Evolutionary conservation across 2,797 vertebrate genomes (phyloP).

Genomic region (Sebastiscus tertius): DNA sequence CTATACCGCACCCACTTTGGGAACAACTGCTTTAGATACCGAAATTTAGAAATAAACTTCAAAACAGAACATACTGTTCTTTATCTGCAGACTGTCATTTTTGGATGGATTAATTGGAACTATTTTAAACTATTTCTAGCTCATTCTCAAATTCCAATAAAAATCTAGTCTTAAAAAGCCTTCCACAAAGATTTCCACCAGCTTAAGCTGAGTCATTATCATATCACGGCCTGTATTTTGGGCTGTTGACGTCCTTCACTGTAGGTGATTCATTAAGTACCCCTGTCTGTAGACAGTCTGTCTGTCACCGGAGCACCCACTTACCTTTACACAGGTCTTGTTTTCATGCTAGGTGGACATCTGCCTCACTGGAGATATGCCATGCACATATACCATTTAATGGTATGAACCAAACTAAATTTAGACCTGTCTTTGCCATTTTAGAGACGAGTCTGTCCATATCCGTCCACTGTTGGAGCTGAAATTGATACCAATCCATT

Average conservation of each 20-base stretch:
- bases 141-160: neutral
- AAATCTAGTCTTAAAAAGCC: neutral
- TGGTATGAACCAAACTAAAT: conserved; percentile 46
- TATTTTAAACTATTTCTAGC: neutral
- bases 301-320: conserved; percentile 63
- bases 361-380: conserved; percentile 60
- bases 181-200: neutral
- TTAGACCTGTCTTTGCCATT: conserved; percentile 43
- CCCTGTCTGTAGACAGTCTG: conserved; percentile 42
- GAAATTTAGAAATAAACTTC: neutral
- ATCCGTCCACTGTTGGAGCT: neutral
- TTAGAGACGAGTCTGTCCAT: neutral
- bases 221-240: conserved; percentile 12
- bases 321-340: conserved; percentile 39
- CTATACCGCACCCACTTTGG: neutral
- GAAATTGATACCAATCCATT: conserved; percentile 24
- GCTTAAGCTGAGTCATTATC: conserved; percentile 3
- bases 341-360: conserved; percentile 72
- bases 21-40: neutral
- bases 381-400: conserved; percentile 58
- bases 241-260: conserved; percentile 31
- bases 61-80: neutral
- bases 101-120: neutral
- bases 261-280: conserved; percentile 62
- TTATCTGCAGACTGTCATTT: neutral